Percentiles rank a stretch among this genome's conserved stretches.
Evolutionary conservation across 1,140 invertebrate genomes (phyloP).

Genomic region (Anoplolepis gracilipes): DNA sequence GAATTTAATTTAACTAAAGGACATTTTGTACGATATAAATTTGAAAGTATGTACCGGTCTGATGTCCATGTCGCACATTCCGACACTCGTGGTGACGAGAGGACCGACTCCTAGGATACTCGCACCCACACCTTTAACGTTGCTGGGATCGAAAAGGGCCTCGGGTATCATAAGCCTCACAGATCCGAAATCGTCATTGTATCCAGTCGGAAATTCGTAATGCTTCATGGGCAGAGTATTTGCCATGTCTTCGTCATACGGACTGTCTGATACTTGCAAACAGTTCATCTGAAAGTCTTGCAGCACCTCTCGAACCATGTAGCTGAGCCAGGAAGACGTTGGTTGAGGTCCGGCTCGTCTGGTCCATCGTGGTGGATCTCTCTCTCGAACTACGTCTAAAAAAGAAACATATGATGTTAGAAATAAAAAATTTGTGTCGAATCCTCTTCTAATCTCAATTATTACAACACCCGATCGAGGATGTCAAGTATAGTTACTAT

Average conservation of each 20-base stretch:
- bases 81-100: slow-evolving; percentile 94
- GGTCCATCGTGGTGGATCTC: slow-evolving; percentile 93
- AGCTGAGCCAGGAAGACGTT: slow-evolving; percentile 94
- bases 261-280: slow-evolving; percentile 93
- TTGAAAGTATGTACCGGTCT: slow-evolving; percentile 89
- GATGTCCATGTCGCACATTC: slow-evolving; percentile 98
- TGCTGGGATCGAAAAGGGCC: slow-evolving; percentile 94
- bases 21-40: slow-evolving; percentile 61
- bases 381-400: slow-evolving; percentile 92
- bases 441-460: not conserved
- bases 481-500: too few relatives aligned
- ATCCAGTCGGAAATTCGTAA: slow-evolving; percentile 98
- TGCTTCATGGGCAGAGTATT: slow-evolving; percentile 94
- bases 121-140: slow-evolving; percentile 84
- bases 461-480: not conserved
- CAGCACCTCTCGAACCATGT: slow-evolving; percentile 93
- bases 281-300: slow-evolving; percentile 94
- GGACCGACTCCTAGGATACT: slow-evolving; percentile 90
- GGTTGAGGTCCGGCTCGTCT: slow-evolving; percentile 93
- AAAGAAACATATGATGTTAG: not conserved
- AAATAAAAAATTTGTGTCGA: not conserved
- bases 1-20: not conserved
- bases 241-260: slow-evolving; percentile 93
- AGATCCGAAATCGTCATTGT: slow-evolving; percentile 95
- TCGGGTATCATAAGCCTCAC: slow-evolving; percentile 96